Percentiles rank a stretch among this genome's conserved stretches.
phyloP scores from a whole-genome alignment of 1,140 invertebrate species.

The Hyposmocoma kahamanoa region DNA sequence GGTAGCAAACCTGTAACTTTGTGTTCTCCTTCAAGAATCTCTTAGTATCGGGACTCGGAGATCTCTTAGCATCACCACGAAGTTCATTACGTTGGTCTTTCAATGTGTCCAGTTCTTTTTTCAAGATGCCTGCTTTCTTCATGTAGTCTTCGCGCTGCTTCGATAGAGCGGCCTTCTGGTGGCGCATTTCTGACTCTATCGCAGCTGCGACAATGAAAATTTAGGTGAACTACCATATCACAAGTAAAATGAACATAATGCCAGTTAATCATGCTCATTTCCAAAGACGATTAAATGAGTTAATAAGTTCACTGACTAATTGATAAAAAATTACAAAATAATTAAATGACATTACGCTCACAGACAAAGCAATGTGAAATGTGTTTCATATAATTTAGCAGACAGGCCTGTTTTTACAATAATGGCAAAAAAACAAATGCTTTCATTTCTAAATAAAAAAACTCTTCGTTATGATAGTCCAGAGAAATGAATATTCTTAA shows the following conservation, averaged over 20 bases:
- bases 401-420: background rate
- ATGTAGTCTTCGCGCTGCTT: conserved; percentile 87
- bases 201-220: conserved; percentile 68
- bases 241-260: conserved; percentile 11
- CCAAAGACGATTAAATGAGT: too few relatives aligned
- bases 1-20: conserved; percentile 81
- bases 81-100: conserved; percentile 84
- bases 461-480: too few relatives aligned
- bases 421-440: background rate
- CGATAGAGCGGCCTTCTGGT: conserved; percentile 83
- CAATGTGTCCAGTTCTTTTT: conserved; percentile 84
- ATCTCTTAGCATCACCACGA: conserved; percentile 76
- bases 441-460: too few relatives aligned
- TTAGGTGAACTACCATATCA: background rate
- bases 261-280: conserved; percentile 21
- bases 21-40: conserved; percentile 85
- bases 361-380: conserved; percentile 15
- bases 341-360: conserved; percentile 15
- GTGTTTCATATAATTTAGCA: background rate
- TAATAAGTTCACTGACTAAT: too few relatives aligned
- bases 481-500: too few relatives aligned
- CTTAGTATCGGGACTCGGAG: conserved; percentile 79
- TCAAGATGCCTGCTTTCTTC: conserved; percentile 79
- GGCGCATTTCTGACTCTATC: conserved; percentile 85
- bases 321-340: background rate